Conservation (phyloP, 2,797 vertebrate genomes). For the Oryzias sinensis region DNA sequence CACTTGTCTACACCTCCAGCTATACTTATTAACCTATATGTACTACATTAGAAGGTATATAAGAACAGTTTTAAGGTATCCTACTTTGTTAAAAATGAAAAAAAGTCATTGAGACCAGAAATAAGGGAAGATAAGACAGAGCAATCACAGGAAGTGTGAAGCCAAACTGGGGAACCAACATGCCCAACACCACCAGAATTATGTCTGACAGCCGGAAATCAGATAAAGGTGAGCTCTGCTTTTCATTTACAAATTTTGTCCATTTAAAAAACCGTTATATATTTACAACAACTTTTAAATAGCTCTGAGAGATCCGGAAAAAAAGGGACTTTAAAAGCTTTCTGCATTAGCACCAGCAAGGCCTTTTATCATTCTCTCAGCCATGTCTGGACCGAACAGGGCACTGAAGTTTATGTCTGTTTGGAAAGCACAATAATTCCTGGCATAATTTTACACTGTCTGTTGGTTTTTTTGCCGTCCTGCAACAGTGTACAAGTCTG, state of each 20-base stretch:
- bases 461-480: constrained; percentile 22
- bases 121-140: constrained; percentile 22
- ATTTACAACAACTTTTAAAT: constrained; percentile 1
- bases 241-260: background rate
- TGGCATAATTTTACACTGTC: constrained; percentile 35
- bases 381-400: constrained; percentile 16
- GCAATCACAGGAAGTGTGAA: constrained; percentile 1
- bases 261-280: background rate
- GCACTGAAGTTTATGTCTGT: constrained; percentile 27
- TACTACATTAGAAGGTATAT: constrained; percentile 53
- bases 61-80: constrained; percentile 39
- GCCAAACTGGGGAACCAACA: constrained; percentile 25
- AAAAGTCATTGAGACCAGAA: constrained; percentile 10
- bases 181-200: constrained; percentile 60
- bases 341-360: background rate
- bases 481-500: constrained; percentile 15
- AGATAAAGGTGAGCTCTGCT: constrained; percentile 56
- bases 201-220: constrained; percentile 47
- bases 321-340: constrained; percentile 12
- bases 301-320: background rate
- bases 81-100: constrained; percentile 5
- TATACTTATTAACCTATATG: constrained; percentile 18
- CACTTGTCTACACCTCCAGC: constrained; percentile 21
- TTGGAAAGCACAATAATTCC: constrained; percentile 26
- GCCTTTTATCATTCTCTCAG: constrained; percentile 12